These are phyloP conservation scores for Leptocoma aspasia DNA, from an alignment of 2,113 vertebrate species.

Conservation along the genomic window DNA sequence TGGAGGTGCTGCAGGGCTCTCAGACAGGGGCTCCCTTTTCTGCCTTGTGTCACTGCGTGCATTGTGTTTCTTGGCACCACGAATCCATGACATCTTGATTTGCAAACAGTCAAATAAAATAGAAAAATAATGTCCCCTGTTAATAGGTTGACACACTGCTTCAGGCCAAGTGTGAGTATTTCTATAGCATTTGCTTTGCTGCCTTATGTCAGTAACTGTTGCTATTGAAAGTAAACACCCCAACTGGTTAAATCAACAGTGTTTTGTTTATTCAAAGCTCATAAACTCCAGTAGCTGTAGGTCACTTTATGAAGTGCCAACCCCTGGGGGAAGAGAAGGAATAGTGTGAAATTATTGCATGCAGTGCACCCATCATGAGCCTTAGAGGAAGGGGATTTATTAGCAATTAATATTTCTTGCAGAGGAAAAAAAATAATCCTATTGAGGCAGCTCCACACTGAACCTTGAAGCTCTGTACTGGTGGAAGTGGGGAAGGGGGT, in stretches of 20 bases:
- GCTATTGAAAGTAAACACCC: conserved; percentile 67
- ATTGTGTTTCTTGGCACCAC: conserved; percentile 35
- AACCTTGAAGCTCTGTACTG: neutral
- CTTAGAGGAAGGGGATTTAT: conserved; percentile 57
- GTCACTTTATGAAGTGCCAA: conserved; percentile 66
- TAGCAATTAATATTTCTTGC: conserved; percentile 57
- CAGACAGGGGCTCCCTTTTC: neutral
- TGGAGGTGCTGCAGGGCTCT: neutral
- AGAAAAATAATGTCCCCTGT: conserved; percentile 29
- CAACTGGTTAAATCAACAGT: conserved; percentile 56
- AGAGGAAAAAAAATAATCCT: conserved; percentile 22
- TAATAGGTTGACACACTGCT: conserved; percentile 38
- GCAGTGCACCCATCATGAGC: conserved; percentile 49
- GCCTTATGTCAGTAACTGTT: conserved; percentile 52
- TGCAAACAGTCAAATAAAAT: conserved; percentile 55
- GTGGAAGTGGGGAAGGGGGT: neutral
- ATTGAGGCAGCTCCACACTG: neutral
- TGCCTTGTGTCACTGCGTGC: neutral
- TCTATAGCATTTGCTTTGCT: conserved; percentile 29
- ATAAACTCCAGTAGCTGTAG: conserved; percentile 67
- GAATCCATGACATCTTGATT: neutral
- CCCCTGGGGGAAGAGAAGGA: conserved; percentile 54
- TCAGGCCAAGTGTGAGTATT: conserved; percentile 35
- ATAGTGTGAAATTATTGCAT: conserved; percentile 35
- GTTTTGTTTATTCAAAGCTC: conserved; percentile 66